These are phyloP conservation scores for Sinocyclocheilus anshuiensis DNA, from an alignment of 2,113 vertebrate species.

Conservation along the genomic window DNA sequence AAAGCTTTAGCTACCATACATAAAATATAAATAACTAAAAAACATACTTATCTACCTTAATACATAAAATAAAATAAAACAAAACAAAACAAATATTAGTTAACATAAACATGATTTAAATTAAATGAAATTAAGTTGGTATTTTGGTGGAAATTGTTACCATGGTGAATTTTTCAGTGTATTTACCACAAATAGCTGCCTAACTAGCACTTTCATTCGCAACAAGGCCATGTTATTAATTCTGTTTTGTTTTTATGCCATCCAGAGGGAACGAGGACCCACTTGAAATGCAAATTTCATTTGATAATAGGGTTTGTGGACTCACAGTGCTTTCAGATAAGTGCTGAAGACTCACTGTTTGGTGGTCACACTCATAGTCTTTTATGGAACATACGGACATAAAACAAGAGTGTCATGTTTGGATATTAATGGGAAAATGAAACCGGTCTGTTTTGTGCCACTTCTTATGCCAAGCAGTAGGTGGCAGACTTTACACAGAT, in stretches of 20 bases:
- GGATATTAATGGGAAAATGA: not conserved
- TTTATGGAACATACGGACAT: not conserved
- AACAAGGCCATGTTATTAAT: not conserved
- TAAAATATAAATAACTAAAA: no score
- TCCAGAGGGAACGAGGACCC: not conserved
- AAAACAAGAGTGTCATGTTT: not conserved
- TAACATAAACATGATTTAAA: no score
- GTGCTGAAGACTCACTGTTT: not conserved
- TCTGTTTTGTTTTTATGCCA: not conserved
- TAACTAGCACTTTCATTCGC: not conserved
- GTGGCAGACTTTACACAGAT: conserved; percentile 28
- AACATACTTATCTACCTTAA: no score
- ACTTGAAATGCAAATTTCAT: not conserved
- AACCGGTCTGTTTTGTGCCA: not conserved
- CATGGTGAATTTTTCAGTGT: not conserved
- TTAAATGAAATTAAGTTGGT: not conserved
- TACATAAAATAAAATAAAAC: no score
- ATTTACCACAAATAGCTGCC: not conserved
- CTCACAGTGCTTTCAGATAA: not conserved
- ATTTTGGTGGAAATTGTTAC: not conserved
- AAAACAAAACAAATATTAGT: no score
- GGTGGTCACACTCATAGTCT: not conserved
- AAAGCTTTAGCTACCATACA: no score
- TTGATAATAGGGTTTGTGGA: not conserved
- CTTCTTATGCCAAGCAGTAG: not conserved